These are phyloP conservation scores for Sebastes miniatus DNA, from an alignment of 2,797 vertebrate species.

Conservation along the genomic window DNA sequence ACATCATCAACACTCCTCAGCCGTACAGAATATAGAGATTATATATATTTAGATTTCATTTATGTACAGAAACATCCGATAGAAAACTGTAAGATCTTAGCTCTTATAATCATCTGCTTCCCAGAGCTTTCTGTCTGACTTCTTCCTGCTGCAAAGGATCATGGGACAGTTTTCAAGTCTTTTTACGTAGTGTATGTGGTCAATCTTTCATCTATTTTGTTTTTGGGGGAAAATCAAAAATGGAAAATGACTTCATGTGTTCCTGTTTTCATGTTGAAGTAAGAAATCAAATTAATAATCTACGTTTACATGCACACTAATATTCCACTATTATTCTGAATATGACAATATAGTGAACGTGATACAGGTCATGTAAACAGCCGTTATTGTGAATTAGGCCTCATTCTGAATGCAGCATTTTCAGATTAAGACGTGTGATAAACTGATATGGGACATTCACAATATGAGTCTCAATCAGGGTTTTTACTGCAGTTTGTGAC, in stretches of 20 bases:
- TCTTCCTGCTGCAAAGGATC: conserved; percentile 26
- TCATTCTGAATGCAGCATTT: no score
- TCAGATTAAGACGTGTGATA: no score
- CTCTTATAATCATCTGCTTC: neutral
- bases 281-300: neutral
- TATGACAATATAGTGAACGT: no score
- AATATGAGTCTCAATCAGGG: no score
- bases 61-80: conserved; percentile 61
- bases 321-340: neutral
- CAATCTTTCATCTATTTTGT: no score
- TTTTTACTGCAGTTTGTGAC: no score
- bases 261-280: no score
- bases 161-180: conserved; percentile 18
- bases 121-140: conserved; percentile 1
- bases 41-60: conserved; percentile 14
- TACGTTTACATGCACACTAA: neutral
- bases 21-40: conserved; percentile 45
- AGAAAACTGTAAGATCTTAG: conserved; percentile 37
- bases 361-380: no score
- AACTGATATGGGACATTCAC: no score
- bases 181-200: neutral
- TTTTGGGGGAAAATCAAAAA: no score
- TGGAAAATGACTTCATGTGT: no score
- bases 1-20: conserved; percentile 12
- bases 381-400: no score